Evolutionary conservation across 2,113 vertebrate species (phyloP).

Genomic region (Mormoops blainvillei): DNA sequence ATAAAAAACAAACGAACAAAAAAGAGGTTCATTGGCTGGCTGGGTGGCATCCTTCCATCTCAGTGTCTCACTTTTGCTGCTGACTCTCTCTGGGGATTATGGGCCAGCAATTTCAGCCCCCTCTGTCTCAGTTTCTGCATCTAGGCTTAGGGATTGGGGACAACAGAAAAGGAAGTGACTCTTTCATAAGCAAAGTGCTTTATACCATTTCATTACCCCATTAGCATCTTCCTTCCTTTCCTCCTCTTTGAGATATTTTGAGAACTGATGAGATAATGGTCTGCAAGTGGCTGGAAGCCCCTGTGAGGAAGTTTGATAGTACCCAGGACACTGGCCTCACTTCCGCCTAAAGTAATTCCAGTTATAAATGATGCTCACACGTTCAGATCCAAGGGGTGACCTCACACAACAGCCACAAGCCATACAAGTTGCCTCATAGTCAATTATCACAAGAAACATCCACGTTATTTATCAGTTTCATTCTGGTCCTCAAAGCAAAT

Average conservation of each 20-base stretch:
- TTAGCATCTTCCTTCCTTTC: slow-evolving; percentile 1
- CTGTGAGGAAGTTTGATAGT: background rate
- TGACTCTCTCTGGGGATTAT: background rate
- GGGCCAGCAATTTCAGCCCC: background rate
- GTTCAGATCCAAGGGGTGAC: background rate
- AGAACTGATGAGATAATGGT: slow-evolving; percentile 39
- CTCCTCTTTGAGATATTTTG: slow-evolving; percentile 11
- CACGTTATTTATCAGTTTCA: background rate
- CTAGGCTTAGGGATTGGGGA: background rate
- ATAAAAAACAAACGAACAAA: background rate
- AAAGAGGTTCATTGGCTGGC: background rate
- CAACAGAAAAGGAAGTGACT: background rate
- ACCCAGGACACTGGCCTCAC: background rate
- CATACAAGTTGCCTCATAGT: accelerated
- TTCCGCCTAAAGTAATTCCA: background rate
- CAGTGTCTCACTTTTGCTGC: background rate
- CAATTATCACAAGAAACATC: background rate
- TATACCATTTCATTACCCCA: background rate
- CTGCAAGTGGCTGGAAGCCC: background rate
- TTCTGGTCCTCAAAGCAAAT: background rate
- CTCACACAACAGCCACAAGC: accelerated
- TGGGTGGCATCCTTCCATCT: background rate
- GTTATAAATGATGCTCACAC: background rate
- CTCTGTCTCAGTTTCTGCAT: slow-evolving; percentile 20
- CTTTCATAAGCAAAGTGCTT: background rate